Conservation (phyloP, 2,888 invertebrate species). For the Nymphalis c-album region DNA sequence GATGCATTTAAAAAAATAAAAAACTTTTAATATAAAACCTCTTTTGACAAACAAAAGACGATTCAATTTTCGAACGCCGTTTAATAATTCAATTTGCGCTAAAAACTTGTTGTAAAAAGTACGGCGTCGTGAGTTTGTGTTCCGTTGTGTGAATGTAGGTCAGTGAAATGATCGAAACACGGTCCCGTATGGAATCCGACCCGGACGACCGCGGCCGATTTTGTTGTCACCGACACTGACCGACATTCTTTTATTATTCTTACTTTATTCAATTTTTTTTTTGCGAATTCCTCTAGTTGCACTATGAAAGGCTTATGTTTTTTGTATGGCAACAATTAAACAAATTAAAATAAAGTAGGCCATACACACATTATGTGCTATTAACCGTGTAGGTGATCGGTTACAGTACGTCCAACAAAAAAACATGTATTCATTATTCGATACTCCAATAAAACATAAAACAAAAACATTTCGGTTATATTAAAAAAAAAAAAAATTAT, state of each 20-base stretch:
- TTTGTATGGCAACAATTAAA: background rate
- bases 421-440: background rate
- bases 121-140: constrained; percentile 37
- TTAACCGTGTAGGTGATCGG: background rate
- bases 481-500: background rate
- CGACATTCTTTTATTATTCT: constrained; percentile 62
- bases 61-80: constrained; percentile 18
- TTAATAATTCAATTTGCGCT: constrained; percentile 33
- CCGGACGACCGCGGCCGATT: constrained; percentile 66
- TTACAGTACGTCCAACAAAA: background rate
- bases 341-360: background rate
- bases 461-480: background rate
- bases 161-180: constrained; percentile 79
- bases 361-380: background rate
- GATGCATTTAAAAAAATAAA: background rate
- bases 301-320: background rate
- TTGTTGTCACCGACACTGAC: constrained; percentile 58
- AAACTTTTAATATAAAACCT: background rate
- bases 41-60: constrained; percentile 6
- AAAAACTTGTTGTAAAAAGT: constrained; percentile 35
- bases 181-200: constrained; percentile 77
- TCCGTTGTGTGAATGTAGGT: constrained; percentile 67
- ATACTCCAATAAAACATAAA: background rate
- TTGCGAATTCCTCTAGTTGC: constrained; percentile 14
- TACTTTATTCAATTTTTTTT: constrained; percentile 33